phyloP scores from a whole-genome alignment of 1,140 invertebrate species.

The Littorina saxatilis region DNA sequence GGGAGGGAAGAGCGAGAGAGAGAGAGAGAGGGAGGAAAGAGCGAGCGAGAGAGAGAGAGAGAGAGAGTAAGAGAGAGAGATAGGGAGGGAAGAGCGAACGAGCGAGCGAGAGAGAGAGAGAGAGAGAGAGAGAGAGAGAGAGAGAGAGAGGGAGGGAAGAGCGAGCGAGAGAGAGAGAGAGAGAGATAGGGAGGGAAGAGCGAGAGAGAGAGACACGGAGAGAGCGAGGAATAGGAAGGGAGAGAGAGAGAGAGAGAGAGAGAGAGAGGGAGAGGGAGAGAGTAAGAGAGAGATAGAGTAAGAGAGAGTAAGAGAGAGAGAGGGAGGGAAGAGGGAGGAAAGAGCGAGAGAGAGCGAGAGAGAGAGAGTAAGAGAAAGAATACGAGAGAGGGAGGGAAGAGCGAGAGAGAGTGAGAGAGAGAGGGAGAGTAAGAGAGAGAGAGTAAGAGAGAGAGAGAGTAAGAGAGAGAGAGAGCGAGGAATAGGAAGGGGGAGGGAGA shows the following conservation, averaged over 20 bases:
- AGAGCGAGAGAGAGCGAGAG: background rate
- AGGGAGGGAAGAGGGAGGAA: background rate
- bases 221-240: background rate
- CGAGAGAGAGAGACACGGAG: background rate
- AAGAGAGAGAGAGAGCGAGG: too few relatives aligned
- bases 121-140: background rate
- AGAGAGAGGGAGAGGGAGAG: background rate
- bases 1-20: too few relatives aligned
- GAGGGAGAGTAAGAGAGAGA: too few relatives aligned
- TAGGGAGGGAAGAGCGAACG: background rate
- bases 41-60: background rate
- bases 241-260: background rate
- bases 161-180: too few relatives aligned
- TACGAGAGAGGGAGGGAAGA: too few relatives aligned
- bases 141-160: background rate
- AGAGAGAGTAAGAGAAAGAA: too few relatives aligned
- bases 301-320: background rate
- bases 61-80: background rate
- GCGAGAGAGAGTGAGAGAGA: too few relatives aligned
- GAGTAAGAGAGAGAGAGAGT: too few relatives aligned
- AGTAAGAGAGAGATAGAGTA: background rate
- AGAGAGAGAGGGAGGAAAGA: background rate
- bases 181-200: background rate
- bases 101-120: background rate
- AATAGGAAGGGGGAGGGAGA: too few relatives aligned